Evolutionary conservation across 2,797 vertebrate genomes (phyloP), one percentile per base, ranked within the genome.

Genomic region (Parauchenoglanis ngamensis): DNA sequence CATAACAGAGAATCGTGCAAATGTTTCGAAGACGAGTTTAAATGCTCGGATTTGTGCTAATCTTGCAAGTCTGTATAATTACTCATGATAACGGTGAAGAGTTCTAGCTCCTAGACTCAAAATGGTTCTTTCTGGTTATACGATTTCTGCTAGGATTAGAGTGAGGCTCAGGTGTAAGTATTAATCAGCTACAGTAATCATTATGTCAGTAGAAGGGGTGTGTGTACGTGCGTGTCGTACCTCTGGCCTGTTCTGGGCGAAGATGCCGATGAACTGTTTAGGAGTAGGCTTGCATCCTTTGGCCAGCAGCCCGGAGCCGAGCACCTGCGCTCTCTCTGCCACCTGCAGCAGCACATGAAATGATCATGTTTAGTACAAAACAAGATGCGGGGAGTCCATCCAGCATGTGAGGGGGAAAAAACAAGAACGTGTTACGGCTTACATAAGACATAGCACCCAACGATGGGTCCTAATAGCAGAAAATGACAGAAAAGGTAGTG

Each of bases 221-320:
- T 67, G 87, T 56, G 44, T 65, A 10, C 35, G 59, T 83, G 57
- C 23, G 21, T 63, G 59, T 17, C 5, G 4, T 94, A 96, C 96
- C 96, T 96, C 95, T 56, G 95, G 96, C 84, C 95, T 94, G 92
- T 96, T 96, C 85, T 95, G 95, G 86, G 95, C 94, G 90, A 94
- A 96, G 88, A 96, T 95, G 28, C 95, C 95, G 2, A 96, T 91
- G 89, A 95, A 96, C 84, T 96, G 94, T 84, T 95, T 83, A 0
- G 95, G 91, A 85, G 93, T 94, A 0, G 95, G 94, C 88, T 93
- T 92, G 91, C 95, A 96, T 89, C 95, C 95, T 91, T 95, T 95
- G 4, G 93, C 94, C 86, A 96, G 80, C 82, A 96, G 92, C 40
- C 96, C 96, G 0, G 95, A 96, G 83, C 96, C 96, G n/a, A 96